These are phyloP conservation scores for Hippocampus guttulatus DNA, from an alignment of 2,113 vertebrate species.

Conservation along the genomic window DNA sequence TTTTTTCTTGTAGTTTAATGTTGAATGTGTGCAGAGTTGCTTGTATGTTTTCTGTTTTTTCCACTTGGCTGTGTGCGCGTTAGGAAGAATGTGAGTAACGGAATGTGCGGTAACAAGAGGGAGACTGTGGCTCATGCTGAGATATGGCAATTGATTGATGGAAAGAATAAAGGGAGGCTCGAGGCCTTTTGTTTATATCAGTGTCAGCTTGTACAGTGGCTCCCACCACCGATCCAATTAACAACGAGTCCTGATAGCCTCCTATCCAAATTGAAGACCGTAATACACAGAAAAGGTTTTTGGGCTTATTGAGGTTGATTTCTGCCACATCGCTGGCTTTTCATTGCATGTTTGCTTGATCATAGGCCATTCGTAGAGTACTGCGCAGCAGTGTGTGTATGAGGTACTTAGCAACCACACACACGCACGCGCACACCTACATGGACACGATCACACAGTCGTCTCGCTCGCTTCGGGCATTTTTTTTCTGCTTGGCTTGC, in stretches of 20 bases:
- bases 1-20: background rate
- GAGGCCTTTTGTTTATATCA: slow-evolving; percentile 14
- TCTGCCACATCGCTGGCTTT: slow-evolving; percentile 17
- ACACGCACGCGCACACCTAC: slow-evolving; percentile 22
- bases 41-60: slow-evolving; percentile 11
- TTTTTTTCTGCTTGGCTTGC: slow-evolving; percentile 68
- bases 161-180: background rate
- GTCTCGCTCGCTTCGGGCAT: slow-evolving; percentile 51
- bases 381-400: slow-evolving; percentile 20
- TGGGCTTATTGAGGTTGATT: slow-evolving; percentile 3
- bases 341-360: slow-evolving; percentile 14
- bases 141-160: slow-evolving; percentile 8
- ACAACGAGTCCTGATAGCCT: background rate
- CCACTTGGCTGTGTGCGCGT: slow-evolving; percentile 16
- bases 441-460: slow-evolving; percentile 12
- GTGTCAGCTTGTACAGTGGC: slow-evolving; percentile 7
- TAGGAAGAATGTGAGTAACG: slow-evolving; percentile 7
- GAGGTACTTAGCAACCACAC: slow-evolving; percentile 9
- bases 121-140: slow-evolving; percentile 10
- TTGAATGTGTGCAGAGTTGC: background rate
- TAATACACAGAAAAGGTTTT: slow-evolving; percentile 1
- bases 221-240: slow-evolving; percentile 8
- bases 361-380: slow-evolving; percentile 13
- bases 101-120: slow-evolving; percentile 9
- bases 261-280: background rate